Evolutionary conservation across 2,888 invertebrate genomes (phyloP), one percentile per base, ranked within the genome.

Genomic region (Anarsia innoxiella): DNA sequence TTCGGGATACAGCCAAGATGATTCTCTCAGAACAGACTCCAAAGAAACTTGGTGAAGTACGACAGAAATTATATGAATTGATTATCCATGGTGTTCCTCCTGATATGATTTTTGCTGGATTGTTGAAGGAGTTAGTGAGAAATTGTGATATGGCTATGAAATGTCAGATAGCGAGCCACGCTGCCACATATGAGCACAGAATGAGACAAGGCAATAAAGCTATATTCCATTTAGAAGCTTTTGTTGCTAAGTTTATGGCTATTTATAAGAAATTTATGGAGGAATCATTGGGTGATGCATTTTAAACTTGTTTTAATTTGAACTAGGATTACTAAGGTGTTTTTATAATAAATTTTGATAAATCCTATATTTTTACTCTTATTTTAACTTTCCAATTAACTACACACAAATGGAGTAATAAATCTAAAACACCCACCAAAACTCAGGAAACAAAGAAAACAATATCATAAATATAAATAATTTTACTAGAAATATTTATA

Each of bases 201-300:
- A 92, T 98, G 88, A 91, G 93, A 56, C 88, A 91, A 37, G 99
- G 99, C 11, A 94, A 93, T 55, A 99, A 99, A 76, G 90, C 93
- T 12, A 97, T 99, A 56, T 97, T 96, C 62, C 99, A 99, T 71
- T 85, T 99, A 36, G 99, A 99, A 77, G 97, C 97, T 2, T 99
- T 99, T 85, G 92, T 97, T 31, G 96, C 96, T 0, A 93, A 94
- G 55, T 98, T 98, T 69, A 99, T 99, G 99, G 89, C 92, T 23
- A 91, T 96, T 50, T 97, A 97, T 67, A 94, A 95, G 61, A 91
- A 92, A 55, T 96, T 93, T 67, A 88, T 95, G 67, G 93, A 94
- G 65, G 91, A 91, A 55, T 88, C 88, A 12, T 63, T 91, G 49
- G 88, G 86, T 37, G 89, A 83, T 57, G 86, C 80, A 32, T 86